phyloP scores from a whole-genome alignment of 2,113 vertebrate species.

The Phylloscopus whistleri region DNA sequence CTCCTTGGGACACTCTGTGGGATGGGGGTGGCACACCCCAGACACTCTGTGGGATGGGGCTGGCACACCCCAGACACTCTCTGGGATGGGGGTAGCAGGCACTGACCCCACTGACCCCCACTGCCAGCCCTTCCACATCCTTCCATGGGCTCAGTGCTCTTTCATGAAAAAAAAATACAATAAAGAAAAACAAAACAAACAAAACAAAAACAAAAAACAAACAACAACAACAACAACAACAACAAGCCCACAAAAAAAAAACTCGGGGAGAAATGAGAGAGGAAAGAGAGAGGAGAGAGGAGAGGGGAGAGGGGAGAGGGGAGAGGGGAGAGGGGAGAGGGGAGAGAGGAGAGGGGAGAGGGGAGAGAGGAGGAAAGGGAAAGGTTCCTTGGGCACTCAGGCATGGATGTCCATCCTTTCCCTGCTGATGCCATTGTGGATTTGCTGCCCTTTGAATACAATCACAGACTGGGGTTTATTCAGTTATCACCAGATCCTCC shows the following conservation, averaged over 20 bases:
- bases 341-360: not conserved
- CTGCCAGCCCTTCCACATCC: not conserved
- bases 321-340: not conserved
- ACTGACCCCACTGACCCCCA: not conserved
- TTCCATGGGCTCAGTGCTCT: not conserved
- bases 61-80: not conserved
- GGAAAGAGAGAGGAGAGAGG: not conserved
- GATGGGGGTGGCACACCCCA: not conserved
- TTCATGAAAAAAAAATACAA: not conserved
- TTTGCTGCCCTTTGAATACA: not conserved
- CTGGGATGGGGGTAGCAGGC: not conserved
- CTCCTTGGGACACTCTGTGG: not conserved
- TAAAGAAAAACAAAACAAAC: no score
- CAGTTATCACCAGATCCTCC: not conserved
- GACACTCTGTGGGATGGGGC: not conserved
- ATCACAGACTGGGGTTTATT: not conserved
- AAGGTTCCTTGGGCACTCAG: accelerated
- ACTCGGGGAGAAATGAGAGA: no score
- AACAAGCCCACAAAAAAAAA: no score
- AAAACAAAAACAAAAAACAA: no score
- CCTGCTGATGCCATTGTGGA: not conserved
- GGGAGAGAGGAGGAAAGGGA: accelerated
- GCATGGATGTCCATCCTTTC: not conserved
- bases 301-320: no score
- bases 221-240: no score